Base-by-base conservation (phyloP, 2,888 invertebrate genomes). In the Heteropelma amictum region DNA sequence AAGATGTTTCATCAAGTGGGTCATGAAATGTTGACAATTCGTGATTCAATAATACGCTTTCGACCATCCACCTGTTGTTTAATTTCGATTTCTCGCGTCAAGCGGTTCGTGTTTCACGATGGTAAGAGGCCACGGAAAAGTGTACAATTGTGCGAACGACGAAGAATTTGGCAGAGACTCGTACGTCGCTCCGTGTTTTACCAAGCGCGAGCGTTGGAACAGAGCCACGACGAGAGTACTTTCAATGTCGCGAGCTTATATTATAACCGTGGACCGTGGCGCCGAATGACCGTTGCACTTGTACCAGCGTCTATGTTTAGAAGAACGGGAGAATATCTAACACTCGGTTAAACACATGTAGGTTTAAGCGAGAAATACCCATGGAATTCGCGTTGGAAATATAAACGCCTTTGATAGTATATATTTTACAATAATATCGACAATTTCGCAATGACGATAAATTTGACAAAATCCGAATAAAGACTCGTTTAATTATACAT, bases 261-360 rank as follows among this genome's bases (percentile, higher is more conserved):
- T 60, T 45, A 42, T 38, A 60, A 42, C 12, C 30, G 60, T 60
- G 60, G 60, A 42, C 12, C 30, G 60, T 60, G 60, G 60, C 60
- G 60, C 60, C 60, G 60, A 60, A 60, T 60, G 60, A 60, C 60
- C 60, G 60, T 60, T 60, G 60, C 60, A 60, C 60, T 60, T 60
- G 10, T n/a, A n/a, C n/a, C 38, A 28, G 23, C 19, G 2, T 10
- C 60, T 60, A 60, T 60, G 30, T 60, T 60, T 60, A 60, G 42
- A 45, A 7, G 19, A 19, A 6, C 17, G 7, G 21, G n/a, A 19
- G 30, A 58, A 45, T 42, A 12, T 35, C 2, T 56, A n/a, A 19
- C 10, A n/a, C 19, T 33, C n/a, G 21, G 19, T 30, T 53, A 3
- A n/a, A 35, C 3, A 0, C 2, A 51, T 17, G 7, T 30, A 17